These are phyloP conservation scores for Chromoteleia sp. DNA, from an alignment of 2,888 invertebrate genomes.

Conservation along the genomic window DNA sequence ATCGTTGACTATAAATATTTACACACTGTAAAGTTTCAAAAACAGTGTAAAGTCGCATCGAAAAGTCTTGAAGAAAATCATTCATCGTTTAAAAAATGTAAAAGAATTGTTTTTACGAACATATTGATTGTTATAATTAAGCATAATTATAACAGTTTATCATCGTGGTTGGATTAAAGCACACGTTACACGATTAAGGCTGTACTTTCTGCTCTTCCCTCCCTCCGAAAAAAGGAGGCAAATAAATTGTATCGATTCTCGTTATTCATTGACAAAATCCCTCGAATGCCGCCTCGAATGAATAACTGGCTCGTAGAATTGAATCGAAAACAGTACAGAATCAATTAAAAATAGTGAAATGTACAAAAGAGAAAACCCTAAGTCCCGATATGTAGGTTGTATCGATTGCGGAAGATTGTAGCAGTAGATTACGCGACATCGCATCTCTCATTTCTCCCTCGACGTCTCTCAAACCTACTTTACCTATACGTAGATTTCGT, in stretches of 20 bases:
- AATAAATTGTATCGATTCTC: slow-evolving; percentile 7
- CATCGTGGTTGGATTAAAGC: no score
- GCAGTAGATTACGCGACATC: slow-evolving; percentile 66
- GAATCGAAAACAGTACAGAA: slow-evolving; percentile 26
- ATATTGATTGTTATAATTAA: background rate
- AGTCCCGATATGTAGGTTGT: slow-evolving; percentile 65
- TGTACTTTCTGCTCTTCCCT: no score
- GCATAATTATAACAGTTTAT: background rate
- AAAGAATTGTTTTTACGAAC: background rate
- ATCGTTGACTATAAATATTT: slow-evolving; percentile 16
- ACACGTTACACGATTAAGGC: no score
- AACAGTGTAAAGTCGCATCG: slow-evolving; percentile 7
- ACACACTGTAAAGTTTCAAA: slow-evolving; percentile 14
- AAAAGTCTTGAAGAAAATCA: background rate
- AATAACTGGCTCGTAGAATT: slow-evolving; percentile 8
- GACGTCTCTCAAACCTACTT: slow-evolving; percentile 58
- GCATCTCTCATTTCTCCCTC: slow-evolving; percentile 65
- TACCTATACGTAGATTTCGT: slow-evolving; percentile 45
- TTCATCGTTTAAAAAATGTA: background rate
- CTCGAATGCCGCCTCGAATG: background rate
- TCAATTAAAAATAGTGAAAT: slow-evolving; percentile 39
- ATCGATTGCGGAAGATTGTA: slow-evolving; percentile 69
- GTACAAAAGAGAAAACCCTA: slow-evolving; percentile 35
- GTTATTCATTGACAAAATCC: slow-evolving; percentile 8
- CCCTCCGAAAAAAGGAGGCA: background rate